Percentiles rank a stretch among this genome's conserved stretches.
These are phyloP conservation scores for Drosophila vallismaia DNA, from an alignment of 2,888 invertebrate genomes.

Conservation along the genomic window DNA sequence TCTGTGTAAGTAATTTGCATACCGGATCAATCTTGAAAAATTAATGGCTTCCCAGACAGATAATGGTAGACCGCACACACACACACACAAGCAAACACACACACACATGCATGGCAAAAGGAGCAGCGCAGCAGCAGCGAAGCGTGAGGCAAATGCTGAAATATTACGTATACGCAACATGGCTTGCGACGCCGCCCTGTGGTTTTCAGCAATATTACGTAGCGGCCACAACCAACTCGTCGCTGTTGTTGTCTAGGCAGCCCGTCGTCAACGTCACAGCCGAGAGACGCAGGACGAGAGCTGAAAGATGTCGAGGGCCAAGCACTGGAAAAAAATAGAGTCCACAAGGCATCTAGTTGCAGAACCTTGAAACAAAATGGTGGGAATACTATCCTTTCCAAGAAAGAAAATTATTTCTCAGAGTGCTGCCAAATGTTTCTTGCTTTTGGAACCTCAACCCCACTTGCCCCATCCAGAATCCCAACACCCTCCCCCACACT, in stretches of 20 bases:
- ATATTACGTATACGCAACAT: conserved; percentile 78
- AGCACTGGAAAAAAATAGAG: conserved; percentile 22
- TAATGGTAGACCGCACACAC: conserved; percentile 71
- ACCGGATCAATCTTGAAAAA: conserved; percentile 83
- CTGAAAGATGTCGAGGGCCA: conserved; percentile 55
- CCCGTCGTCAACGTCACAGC: conserved; percentile 32
- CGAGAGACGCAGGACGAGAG: conserved; percentile 43
- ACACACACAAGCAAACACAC: conserved; percentile 32
- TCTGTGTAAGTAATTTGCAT: conserved; percentile 81
- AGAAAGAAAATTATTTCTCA: not conserved
- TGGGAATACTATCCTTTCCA: no score
- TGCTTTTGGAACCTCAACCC: conserved; percentile 33
- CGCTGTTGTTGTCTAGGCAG: conserved; percentile 44
- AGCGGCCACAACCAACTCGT: conserved; percentile 54
- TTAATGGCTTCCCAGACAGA: conserved; percentile 82
- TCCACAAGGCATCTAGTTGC: not conserved
- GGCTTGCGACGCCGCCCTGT: conserved; percentile 39
- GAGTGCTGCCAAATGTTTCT: conserved; percentile 1
- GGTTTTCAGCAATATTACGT: conserved; percentile 68
- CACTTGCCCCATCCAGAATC: not conserved
- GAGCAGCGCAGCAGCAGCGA: conserved; percentile 49
- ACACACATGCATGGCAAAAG: conserved; percentile 16
- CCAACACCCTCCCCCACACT: not conserved
- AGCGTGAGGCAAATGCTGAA: conserved; percentile 69
- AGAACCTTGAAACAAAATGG: not conserved